Percentiles rank a stretch among this genome's conserved stretches.
Conservation (phyloP, 2,113 vertebrate species). For the Ammodytes dubius region DNA sequence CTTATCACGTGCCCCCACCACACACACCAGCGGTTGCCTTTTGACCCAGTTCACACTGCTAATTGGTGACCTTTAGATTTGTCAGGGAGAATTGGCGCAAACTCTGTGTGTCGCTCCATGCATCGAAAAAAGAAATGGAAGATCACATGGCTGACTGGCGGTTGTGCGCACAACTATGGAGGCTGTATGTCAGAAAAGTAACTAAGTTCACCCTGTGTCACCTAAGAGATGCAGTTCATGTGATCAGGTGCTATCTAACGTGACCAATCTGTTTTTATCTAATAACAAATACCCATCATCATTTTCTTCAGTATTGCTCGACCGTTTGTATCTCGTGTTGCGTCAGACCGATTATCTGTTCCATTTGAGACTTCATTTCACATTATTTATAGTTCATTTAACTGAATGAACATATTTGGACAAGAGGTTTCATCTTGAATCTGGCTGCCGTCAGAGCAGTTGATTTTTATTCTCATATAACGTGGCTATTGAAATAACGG, state of each 20-base stretch:
- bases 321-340: background rate
- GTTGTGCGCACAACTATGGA: conserved; percentile 33
- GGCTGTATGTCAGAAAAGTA: conserved; percentile 30
- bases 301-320: background rate
- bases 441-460: conserved; percentile 18
- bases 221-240: background rate
- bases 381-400: conserved; percentile 23
- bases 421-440: conserved; percentile 10
- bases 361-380: conserved; percentile 5
- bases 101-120: background rate
- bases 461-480: conserved; percentile 37
- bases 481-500: conserved; percentile 12
- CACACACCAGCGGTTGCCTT: conserved; percentile 42
- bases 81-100: conserved; percentile 11
- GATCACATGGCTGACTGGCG: conserved; percentile 4
- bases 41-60: conserved; percentile 24
- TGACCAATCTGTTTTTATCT: conserved; percentile 28
- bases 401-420: conserved; percentile 41
- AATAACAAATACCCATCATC: background rate
- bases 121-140: background rate
- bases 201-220: conserved; percentile 27
- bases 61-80: conserved; percentile 33
- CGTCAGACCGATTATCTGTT: background rate
- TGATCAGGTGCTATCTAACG: conserved; percentile 29
- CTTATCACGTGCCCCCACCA: conserved; percentile 69